Percentiles rank a stretch among this genome's conserved stretches.
Conservation (phyloP, 2,797 vertebrate genomes). For the Antennarius maculatus region DNA sequence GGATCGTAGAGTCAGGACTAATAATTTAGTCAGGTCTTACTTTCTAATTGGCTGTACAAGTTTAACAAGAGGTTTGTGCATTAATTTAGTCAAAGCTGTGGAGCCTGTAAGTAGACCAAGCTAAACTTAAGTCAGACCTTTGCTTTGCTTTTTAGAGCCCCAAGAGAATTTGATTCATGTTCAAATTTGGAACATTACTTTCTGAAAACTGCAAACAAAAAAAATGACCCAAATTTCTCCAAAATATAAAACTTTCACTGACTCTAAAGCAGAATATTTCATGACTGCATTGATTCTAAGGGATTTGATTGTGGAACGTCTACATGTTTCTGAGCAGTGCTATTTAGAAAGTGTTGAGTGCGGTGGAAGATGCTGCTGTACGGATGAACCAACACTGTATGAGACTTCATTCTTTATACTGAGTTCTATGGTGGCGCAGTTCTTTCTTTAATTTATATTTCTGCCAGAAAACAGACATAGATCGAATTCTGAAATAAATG, state of each 20-base stretch:
- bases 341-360: background rate
- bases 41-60: background rate
- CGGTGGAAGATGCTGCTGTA: background rate
- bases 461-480: background rate
- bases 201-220: background rate
- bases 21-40: background rate
- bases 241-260: too few relatives aligned
- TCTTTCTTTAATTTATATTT: background rate
- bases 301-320: too few relatives aligned
- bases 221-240: too few relatives aligned
- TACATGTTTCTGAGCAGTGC: background rate
- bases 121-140: too few relatives aligned
- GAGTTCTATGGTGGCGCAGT: background rate
- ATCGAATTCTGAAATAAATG: accelerated
- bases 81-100: background rate
- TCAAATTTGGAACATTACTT: background rate
- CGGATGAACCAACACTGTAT: background rate
- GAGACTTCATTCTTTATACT: background rate
- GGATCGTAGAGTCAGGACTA: background rate
- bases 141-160: background rate
- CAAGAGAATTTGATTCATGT: background rate
- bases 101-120: background rate
- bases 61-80: background rate
- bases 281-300: too few relatives aligned
- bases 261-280: too few relatives aligned